phyloP scores from a whole-genome alignment of 1,140 invertebrate genomes.

The Lethrus apterus region DNA sequence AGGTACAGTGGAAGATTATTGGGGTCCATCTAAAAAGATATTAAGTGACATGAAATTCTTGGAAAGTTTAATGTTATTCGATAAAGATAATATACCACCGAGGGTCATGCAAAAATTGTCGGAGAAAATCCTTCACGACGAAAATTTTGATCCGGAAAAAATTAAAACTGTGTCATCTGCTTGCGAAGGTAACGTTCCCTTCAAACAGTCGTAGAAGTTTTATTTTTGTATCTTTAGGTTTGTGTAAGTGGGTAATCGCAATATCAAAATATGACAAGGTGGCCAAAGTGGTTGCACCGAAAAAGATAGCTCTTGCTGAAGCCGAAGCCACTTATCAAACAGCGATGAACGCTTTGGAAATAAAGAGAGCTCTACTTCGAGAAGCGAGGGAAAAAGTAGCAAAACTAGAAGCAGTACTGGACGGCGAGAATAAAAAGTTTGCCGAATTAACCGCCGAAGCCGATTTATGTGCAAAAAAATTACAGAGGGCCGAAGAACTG shows the following conservation, averaged over 20 bases:
- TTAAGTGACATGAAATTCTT: constrained; percentile 89
- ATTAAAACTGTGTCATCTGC: constrained; percentile 71
- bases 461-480: constrained; percentile 78
- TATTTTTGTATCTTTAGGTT: constrained; percentile 42
- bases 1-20: constrained; percentile 78
- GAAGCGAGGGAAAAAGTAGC: constrained; percentile 59
- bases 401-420: constrained; percentile 61
- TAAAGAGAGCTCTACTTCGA: constrained; percentile 69
- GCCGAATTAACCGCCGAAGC: constrained; percentile 74
- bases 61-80: constrained; percentile 73
- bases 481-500: constrained; percentile 87
- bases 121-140: constrained; percentile 72
- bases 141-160: constrained; percentile 87
- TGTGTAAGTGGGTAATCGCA: constrained; percentile 88
- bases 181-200: constrained; percentile 53
- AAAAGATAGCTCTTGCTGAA: constrained; percentile 67
- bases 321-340: constrained; percentile 56
- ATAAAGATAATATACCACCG: constrained; percentile 86
- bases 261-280: constrained; percentile 92
- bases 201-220: neutral
- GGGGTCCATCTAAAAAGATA: constrained; percentile 85
- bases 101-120: constrained; percentile 76
- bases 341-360: constrained; percentile 60
- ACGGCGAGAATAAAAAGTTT: constrained; percentile 46
- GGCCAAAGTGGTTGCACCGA: constrained; percentile 80